These are phyloP conservation scores for Bombycilla garrulus DNA, from an alignment of 2,113 vertebrate species.

Conservation along the genomic window DNA sequence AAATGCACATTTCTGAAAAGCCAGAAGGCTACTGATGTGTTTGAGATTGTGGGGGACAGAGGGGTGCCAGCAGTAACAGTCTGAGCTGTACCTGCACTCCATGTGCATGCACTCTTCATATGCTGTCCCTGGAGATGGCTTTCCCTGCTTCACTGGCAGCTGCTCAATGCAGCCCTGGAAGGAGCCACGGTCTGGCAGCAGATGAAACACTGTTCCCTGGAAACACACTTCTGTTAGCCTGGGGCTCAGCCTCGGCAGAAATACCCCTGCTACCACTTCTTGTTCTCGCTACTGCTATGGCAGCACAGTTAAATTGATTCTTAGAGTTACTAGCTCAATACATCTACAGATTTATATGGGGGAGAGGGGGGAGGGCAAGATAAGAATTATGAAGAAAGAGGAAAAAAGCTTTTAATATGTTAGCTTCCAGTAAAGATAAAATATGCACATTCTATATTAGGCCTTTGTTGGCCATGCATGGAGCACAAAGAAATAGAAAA, in stretches of 20 bases:
- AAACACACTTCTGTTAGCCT: neutral
- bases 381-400: neutral
- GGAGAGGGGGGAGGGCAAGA: neutral
- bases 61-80: neutral
- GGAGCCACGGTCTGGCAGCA: neutral
- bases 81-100: neutral
- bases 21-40: neutral
- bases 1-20: neutral
- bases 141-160: neutral
- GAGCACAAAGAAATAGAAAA: conserved; percentile 38
- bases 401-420: neutral
- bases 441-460: neutral
- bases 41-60: neutral
- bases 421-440: conserved; percentile 29
- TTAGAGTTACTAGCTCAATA: neutral
- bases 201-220: neutral
- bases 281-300: accelerated
- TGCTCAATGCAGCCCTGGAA: neutral
- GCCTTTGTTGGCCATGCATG: neutral
- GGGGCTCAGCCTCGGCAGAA: neutral
- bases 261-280: neutral
- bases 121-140: neutral
- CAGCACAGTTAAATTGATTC: neutral
- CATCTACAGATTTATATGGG: neutral
- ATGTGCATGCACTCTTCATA: neutral